Base-by-base conservation (phyloP, 2,888 invertebrate genomes). In the Platypus cylindrus region DNA sequence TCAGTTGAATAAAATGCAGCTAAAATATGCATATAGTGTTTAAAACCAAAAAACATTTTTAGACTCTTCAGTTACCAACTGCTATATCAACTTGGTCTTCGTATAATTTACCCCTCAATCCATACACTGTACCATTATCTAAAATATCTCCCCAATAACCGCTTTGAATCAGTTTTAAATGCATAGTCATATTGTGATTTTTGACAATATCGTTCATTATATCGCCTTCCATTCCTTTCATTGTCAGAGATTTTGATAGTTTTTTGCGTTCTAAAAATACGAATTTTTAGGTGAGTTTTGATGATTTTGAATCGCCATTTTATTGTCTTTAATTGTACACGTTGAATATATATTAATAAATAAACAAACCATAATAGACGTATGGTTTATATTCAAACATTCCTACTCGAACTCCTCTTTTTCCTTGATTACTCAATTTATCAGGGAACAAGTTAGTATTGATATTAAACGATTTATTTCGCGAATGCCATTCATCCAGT, bases 81-180 rank as follows among this genome's bases (percentile, higher is more conserved):
- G 70, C 74, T 30, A 74, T 48, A 50, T 80, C 79, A 2, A 71
- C 74, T 23, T 64, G 63, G 48, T 75, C 74, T 40, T 66, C 63
- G 4, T 66, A 60, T 1, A 79, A 61, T 52, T 71, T 71, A 3
- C 78, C 78, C 20, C 79, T 44, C 8, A 77, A 61, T 12, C 78
- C 79, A 41, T 67, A 65, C 7, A 77, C 77, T 1, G 75, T 71
- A 49, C 67, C 63, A 48, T 80, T 78, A 7, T 71, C 65, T 48
- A 65, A 75, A 24, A 77, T 65, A 41, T 69, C 68, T 5, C 80
- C 79, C 78, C 79, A 79, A 52, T 73, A 66, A 12, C 69, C 58
- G 22, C 60, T 63, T 32, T 73, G 68, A 45, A 74, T 75, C 47
- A 56, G 37, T 5, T 55, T 45, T 12, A 64, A 53, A 30, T 54